Percentiles rank a stretch among this genome's conserved stretches.
These are phyloP conservation scores for Pocillopora damicornis DNA, from an alignment of 64 coral and sea anemone genomes.

Conservation along the genomic window DNA sequence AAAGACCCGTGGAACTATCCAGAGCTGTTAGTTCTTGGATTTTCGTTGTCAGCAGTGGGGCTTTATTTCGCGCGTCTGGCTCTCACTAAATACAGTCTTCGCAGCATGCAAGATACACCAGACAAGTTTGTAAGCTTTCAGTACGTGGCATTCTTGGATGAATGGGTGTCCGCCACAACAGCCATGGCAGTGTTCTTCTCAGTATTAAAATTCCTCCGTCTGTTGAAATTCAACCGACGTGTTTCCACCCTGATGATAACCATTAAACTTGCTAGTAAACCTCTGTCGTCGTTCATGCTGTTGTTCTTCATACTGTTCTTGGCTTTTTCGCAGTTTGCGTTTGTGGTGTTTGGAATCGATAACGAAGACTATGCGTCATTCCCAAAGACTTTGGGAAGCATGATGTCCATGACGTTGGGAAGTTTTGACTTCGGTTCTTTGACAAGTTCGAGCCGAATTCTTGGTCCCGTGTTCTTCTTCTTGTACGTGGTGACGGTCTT, in stretches of 20 bases:
- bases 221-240: constrained; percentile 80
- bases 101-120: constrained; percentile 52
- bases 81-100: constrained; percentile 52
- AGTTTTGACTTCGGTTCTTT: constrained; percentile 64
- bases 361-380: constrained; percentile 65
- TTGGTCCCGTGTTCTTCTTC: constrained; percentile 80
- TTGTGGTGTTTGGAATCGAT: constrained; percentile 43
- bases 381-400: constrained; percentile 46
- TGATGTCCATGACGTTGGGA: constrained; percentile 74
- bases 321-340: constrained; percentile 73
- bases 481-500: constrained; percentile 49
- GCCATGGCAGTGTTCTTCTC: constrained; percentile 86
- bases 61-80: constrained; percentile 76
- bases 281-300: constrained; percentile 65
- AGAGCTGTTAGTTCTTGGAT: constrained; percentile 66
- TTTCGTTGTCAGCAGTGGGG: constrained; percentile 74
- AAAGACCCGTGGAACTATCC: constrained; percentile 84
- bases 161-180: constrained; percentile 74
- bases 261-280: constrained; percentile 58
- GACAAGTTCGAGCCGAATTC: constrained; percentile 38
- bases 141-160: constrained; percentile 81
- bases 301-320: constrained; percentile 73
- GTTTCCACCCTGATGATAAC: constrained; percentile 55
- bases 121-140: constrained; percentile 82
- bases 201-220: constrained; percentile 78